Evolutionary conservation across 2,888 invertebrate genomes (phyloP).

Genomic region (Catocala nupta): DNA sequence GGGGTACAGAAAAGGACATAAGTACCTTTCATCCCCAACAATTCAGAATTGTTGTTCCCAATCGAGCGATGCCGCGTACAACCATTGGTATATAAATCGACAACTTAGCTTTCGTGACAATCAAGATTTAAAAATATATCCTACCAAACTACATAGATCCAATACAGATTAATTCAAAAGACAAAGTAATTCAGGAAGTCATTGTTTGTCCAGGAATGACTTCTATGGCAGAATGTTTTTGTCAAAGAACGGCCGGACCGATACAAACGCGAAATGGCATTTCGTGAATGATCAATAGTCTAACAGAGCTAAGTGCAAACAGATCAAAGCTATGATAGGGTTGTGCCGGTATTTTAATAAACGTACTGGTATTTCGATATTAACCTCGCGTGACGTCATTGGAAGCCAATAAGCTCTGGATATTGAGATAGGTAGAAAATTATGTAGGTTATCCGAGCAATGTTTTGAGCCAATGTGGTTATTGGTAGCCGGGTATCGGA

Average conservation of each 20-base stretch:
- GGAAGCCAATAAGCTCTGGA: conserved; percentile 13
- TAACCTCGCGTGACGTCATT: conserved; percentile 20
- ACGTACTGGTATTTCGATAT: conserved; percentile 30
- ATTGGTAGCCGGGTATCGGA: neutral
- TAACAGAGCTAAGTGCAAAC: conserved; percentile 54
- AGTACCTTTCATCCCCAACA: too few relatives aligned
- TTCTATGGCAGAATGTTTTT: conserved; percentile 37
- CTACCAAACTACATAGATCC: too few relatives aligned
- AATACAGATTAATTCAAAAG: conserved; percentile 8
- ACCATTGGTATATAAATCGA: too few relatives aligned
- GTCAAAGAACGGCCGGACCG: conserved; percentile 35
- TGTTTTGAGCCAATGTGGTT: conserved; percentile 6
- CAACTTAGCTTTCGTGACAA: too few relatives aligned
- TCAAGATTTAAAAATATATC: too few relatives aligned
- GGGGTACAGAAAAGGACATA: too few relatives aligned
- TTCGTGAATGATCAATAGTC: conserved; percentile 50
- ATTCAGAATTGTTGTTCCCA: too few relatives aligned
- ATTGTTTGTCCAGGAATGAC: conserved; percentile 32
- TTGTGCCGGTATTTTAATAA: conserved; percentile 27
- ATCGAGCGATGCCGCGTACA: too few relatives aligned
- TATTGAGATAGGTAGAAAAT: conserved; percentile 1
- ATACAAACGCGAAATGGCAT: conserved; percentile 48
- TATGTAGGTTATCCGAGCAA: conserved; percentile 3
- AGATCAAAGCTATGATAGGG: conserved; percentile 62
- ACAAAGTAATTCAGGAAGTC: conserved; percentile 31